Conservation (phyloP, 2,113 vertebrate genomes). For the Merops nubicus region DNA sequence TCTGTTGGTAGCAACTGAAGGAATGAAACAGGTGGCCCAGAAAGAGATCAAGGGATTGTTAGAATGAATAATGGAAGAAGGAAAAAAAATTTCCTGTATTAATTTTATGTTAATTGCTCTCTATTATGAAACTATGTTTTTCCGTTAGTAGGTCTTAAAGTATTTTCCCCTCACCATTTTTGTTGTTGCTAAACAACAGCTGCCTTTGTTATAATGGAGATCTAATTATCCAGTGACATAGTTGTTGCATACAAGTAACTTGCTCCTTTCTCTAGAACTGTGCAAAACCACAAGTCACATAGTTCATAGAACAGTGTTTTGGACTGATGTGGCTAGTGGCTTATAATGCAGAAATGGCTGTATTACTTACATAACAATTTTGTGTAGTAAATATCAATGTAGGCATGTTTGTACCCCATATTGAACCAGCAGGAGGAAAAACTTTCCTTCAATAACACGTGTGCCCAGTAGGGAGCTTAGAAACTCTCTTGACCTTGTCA, state of each 20-base stretch:
- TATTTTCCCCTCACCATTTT: neutral
- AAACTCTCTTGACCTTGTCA: neutral
- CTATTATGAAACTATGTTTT: neutral
- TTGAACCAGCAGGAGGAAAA: neutral
- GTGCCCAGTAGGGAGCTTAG: neutral
- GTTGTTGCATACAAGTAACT: neutral
- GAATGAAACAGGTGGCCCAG: neutral
- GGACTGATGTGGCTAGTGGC: neutral
- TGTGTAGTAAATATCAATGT: neutral
- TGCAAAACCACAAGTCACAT: neutral
- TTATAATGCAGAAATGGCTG: neutral
- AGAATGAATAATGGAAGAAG: neutral
- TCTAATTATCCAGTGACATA: conserved; percentile 2
- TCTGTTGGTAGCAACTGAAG: neutral
- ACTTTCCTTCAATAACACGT: neutral
- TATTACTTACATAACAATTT: neutral
- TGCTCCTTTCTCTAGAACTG: neutral
- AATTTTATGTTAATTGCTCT: neutral
- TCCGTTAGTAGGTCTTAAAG: neutral
- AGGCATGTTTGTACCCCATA: neutral
- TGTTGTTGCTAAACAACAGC: conserved; percentile 9
- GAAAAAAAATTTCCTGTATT: neutral
- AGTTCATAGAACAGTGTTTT: neutral
- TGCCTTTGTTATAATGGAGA: neutral
- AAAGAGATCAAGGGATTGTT: neutral